A percentile compares a stretch with the other conserved stretches of the same genome.
Conservation (phyloP, 2,113 vertebrate genomes). For the Noturus placidus region DNA sequence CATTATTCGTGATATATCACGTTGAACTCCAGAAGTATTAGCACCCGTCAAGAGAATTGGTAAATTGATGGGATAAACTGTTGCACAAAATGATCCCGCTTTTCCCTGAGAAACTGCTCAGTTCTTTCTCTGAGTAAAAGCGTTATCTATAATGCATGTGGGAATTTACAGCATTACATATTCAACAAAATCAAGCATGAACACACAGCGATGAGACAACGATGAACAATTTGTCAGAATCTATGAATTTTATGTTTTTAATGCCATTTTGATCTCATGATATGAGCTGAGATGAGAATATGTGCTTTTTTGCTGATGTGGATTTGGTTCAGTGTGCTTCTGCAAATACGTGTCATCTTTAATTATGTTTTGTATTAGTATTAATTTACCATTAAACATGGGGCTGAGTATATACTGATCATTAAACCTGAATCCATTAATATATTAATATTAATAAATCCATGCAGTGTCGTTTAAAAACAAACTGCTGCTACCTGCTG, state of each 20-base stretch:
- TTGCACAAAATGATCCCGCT: too few relatives aligned
- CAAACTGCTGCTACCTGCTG: neutral
- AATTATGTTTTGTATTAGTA: too few relatives aligned
- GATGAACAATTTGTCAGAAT: neutral
- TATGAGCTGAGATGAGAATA: neutral
- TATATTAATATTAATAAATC: neutral
- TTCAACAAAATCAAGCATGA: neutral
- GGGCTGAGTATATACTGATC: neutral
- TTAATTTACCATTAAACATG: neutral
- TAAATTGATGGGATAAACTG: neutral
- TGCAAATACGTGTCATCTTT: neutral
- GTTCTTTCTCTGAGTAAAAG: neutral
- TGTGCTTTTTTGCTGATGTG: neutral
- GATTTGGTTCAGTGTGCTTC: neutral
- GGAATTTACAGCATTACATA: neutral
- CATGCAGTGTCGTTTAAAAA: neutral
- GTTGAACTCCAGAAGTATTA: neutral
- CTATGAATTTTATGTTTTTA: too few relatives aligned
- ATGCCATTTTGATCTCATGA: neutral
- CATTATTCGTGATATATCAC: neutral
- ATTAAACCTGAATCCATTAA: neutral
- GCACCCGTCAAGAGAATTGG: neutral
- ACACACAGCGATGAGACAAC: neutral
- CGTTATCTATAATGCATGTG: neutral
- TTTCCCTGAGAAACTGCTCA: neutral